Conservation (phyloP, 2,888 invertebrate genomes). For the Trissolcus japonicus region DNA sequence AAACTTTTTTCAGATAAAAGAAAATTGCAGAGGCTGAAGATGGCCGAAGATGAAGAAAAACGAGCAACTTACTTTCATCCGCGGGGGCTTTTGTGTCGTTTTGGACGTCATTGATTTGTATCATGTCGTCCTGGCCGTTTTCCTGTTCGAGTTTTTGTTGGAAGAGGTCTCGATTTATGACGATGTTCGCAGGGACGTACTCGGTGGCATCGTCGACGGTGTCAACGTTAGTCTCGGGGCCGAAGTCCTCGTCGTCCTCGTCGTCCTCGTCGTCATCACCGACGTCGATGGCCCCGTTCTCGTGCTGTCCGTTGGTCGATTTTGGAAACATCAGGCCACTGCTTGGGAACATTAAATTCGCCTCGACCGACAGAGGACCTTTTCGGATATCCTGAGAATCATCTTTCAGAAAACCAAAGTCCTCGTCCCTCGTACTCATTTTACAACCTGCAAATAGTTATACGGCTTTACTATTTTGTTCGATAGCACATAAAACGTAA, state of each 20-base stretch:
- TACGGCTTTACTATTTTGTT: not conserved
- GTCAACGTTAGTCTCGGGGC: constrained; percentile 87
- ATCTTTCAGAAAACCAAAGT: constrained; percentile 51
- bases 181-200: constrained; percentile 24
- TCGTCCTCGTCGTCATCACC: constrained; percentile 70
- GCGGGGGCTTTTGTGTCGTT: constrained; percentile 17
- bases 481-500: not conserved
- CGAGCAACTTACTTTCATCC: constrained; percentile 25
- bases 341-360: constrained; percentile 41
- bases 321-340: constrained; percentile 27
- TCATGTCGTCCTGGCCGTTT: constrained; percentile 46
- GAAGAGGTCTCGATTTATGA: constrained; percentile 62
- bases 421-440: constrained; percentile 51
- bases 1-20: too few relatives aligned
- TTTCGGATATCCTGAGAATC: constrained; percentile 50
- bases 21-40: not conserved
- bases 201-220: constrained; percentile 79
- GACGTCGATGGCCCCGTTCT: constrained; percentile 68
- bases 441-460: constrained; percentile 37
- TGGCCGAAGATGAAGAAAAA: too few relatives aligned
- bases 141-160: constrained; percentile 64
- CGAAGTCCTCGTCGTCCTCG: constrained; percentile 80
- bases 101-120: constrained; percentile 22
- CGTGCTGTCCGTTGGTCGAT: constrained; percentile 66
- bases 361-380: constrained; percentile 39